Conservation (phyloP, 2,797 vertebrate species). For the Distichodus sexfasciatus region DNA sequence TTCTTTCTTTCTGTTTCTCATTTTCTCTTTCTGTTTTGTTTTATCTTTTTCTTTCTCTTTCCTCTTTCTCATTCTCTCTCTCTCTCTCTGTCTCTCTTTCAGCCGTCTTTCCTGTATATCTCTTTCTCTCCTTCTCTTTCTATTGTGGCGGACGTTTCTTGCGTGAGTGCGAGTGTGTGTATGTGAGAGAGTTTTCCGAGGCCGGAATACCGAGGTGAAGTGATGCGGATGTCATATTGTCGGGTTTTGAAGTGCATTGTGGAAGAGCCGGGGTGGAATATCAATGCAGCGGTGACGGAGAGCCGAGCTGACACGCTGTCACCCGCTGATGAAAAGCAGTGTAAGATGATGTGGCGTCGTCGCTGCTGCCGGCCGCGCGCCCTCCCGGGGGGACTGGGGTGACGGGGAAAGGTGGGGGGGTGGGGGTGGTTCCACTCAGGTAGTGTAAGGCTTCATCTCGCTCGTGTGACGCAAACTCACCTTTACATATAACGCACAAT, state of each 20-base stretch:
- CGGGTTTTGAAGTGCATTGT: constrained; percentile 29
- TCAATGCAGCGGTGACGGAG: constrained; percentile 74
- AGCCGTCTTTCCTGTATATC: too few relatives aligned
- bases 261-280: constrained; percentile 63
- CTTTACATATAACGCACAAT: constrained; percentile 13
- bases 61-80: too few relatives aligned
- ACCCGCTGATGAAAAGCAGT: constrained; percentile 79
- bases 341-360: constrained; percentile 77
- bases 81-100: too few relatives aligned
- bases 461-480: constrained; percentile 15
- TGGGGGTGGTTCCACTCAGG: background rate
- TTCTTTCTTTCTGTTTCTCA: too few relatives aligned
- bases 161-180: background rate
- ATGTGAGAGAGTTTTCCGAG: constrained; percentile 8
- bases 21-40: too few relatives aligned
- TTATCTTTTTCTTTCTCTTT: too few relatives aligned
- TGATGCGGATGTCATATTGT: constrained; percentile 70
- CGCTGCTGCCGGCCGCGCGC: constrained; percentile 72
- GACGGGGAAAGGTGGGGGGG: background rate
- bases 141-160: constrained; percentile 21
- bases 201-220: constrained; percentile 59
- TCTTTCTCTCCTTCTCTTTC: too few relatives aligned
- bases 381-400: constrained; percentile 62
- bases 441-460: background rate
- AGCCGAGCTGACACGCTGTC: constrained; percentile 78